Evolutionary conservation across 2,113 vertebrate genomes (phyloP), one percentile per base, ranked within the genome.

Genomic region (Ammodytes dubius): DNA sequence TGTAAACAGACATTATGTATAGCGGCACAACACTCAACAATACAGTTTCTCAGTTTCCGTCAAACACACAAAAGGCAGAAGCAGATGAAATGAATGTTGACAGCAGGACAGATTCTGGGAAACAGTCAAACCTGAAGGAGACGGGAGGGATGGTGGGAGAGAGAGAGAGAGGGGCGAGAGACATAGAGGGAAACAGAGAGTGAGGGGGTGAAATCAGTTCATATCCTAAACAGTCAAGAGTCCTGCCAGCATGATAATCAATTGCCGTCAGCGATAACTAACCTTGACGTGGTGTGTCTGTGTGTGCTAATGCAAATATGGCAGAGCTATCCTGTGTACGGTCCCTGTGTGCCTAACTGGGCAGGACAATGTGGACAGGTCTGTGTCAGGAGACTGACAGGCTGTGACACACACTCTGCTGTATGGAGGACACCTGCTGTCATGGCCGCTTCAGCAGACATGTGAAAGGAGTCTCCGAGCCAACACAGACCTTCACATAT

Each of bases 351-450:
- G 47, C 67, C 77, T 90, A 88, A 93, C 70, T 71, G 64, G 68
- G 69, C 85, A 13, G 81, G 88, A 85, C 84, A 75, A 75, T 27
- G 85, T 64, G 75, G 91, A 93, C 85, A 58, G 88, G 76, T 82
- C 88, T 91, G 73, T 74, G 85, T 87, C 85, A 79, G 82, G 61
- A 78, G 88, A 83, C 78, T 93, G 94, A 90, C 89, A 91, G 27
- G 91, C 87, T 77, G 87, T 84, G 92, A 92, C 89, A 88, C 83
- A 84, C 83, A 87, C 68, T 89, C 81, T 79, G 88, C 93, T 90
- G 88, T 84, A 91, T 88, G 86, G 89, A 87, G 92, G 91, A 93
- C 89, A 95, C 93, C 92, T 90, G 85, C 85, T 92, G 92, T 93
- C 92, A 90, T 43, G 42, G 86, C 65, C 74, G 46, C 87, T 93